Conservation (phyloP, 2,113 vertebrate species). For the Chloropsis cyanopogon region DNA sequence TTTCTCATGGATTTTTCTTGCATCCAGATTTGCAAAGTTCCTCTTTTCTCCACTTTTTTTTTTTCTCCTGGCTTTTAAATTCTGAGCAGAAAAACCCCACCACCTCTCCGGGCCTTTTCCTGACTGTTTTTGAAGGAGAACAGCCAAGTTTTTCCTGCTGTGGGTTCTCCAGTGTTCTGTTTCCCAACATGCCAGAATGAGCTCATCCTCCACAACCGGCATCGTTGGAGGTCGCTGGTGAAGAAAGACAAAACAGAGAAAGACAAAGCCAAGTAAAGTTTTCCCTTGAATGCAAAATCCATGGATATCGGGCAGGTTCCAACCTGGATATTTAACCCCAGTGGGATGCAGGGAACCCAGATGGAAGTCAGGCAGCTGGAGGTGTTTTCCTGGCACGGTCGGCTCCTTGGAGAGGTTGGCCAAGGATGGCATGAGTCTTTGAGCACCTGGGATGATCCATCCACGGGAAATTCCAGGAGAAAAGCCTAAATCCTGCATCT, state of each 20-base stretch:
- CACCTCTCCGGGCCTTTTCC: neutral
- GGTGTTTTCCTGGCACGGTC: neutral
- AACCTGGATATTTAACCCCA: neutral
- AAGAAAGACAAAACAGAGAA: neutral
- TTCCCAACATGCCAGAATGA: rapidly evolving
- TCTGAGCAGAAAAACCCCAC: neutral
- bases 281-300: too few relatives aligned
- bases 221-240: rapidly evolving
- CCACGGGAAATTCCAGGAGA: neutral
- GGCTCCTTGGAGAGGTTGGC: neutral
- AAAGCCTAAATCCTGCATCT: neutral
- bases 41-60: neutral
- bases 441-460: neutral
- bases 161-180: neutral
- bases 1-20: neutral
- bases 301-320: rapidly evolving
- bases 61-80: neutral
- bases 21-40: neutral
- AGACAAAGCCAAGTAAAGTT: rapidly evolving
- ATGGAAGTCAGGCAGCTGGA: neutral
- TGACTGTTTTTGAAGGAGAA: neutral
- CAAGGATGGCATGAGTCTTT: neutral
- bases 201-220: rapidly evolving
- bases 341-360: neutral
- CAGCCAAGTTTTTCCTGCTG: rapidly evolving